phyloP scores from a whole-genome alignment of 2,888 invertebrate species.

The Erannis defoliaria region DNA sequence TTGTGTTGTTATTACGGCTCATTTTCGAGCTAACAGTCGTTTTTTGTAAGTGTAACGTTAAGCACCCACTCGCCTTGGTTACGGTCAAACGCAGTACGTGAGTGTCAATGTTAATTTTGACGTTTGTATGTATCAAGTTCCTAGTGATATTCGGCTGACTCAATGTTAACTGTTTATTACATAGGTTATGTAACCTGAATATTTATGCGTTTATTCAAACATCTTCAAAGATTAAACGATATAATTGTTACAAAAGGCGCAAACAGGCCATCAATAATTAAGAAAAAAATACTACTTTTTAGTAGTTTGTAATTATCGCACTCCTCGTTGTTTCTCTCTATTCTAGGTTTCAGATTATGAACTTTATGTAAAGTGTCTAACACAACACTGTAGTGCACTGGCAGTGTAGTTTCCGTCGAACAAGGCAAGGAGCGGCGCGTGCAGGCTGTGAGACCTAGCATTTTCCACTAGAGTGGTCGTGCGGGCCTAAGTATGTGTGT shows the following conservation, averaged over 20 bases:
- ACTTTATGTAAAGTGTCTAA: neutral
- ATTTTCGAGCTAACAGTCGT: constrained; percentile 22
- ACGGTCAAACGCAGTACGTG: constrained; percentile 33
- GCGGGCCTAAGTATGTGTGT: constrained; percentile 77
- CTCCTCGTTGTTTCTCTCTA: neutral
- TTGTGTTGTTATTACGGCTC: constrained; percentile 23
- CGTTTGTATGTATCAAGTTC: constrained; percentile 23
- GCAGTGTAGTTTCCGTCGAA: constrained; percentile 55
- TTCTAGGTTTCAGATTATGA: neutral
- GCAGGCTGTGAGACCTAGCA: constrained; percentile 75
- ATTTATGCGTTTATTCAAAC: too few relatives aligned
- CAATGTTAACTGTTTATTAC: constrained; percentile 16
- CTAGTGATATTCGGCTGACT: constrained; percentile 8
- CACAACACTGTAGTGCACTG: constrained; percentile 6
- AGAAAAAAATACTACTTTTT: neutral
- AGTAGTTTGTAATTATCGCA: neutral
- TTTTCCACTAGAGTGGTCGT: constrained; percentile 82
- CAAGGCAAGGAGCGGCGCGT: constrained; percentile 54
- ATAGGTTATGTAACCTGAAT: constrained; percentile 7
- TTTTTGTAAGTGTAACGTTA: constrained; percentile 24
- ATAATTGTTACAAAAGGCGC: neutral
- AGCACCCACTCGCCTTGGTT: constrained; percentile 31
- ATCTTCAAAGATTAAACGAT: too few relatives aligned
- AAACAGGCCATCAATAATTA: neutral
- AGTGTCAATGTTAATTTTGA: constrained; percentile 32